phyloP scores from a whole-genome alignment of 2,113 vertebrate genomes.

The Carassius gibelio region DNA sequence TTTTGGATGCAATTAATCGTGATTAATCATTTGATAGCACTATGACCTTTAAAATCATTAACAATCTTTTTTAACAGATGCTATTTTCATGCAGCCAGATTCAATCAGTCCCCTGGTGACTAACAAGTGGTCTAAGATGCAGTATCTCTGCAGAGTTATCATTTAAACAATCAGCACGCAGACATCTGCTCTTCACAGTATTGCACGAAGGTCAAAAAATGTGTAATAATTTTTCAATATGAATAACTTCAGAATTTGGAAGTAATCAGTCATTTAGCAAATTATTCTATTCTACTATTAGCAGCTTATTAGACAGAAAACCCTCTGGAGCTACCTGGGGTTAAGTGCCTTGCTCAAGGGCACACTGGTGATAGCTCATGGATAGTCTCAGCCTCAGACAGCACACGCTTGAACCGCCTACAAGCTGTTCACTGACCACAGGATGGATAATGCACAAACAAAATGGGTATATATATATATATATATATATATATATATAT shows the following conservation, averaged over 20 bases:
- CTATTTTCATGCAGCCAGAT: neutral
- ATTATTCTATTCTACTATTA: neutral
- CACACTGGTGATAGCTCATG: neutral
- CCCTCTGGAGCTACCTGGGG: neutral
- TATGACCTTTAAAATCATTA: neutral
- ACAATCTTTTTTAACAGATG: conserved; percentile 2
- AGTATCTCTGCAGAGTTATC: conserved; percentile 1
- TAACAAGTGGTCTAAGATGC: neutral
- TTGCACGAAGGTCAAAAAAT: neutral
- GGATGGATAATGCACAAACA: neutral
- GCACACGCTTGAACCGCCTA: neutral
- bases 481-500: neutral
- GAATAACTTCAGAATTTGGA: neutral
- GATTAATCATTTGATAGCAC: too few relatives aligned
- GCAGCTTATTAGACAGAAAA: neutral
- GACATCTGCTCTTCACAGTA: conserved; percentile 5
- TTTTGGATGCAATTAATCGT: too few relatives aligned
- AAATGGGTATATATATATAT: neutral
- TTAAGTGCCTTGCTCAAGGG: conserved; percentile 3
- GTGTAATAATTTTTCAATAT: neutral
- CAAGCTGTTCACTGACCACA: neutral
- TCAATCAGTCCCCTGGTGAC: neutral
- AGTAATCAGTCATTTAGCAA: neutral
- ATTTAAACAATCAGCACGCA: conserved; percentile 28
- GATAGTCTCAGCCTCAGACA: neutral